phyloP scores from a whole-genome alignment of 2,797 vertebrate genomes.

The Chrysocyon brachyurus region DNA sequence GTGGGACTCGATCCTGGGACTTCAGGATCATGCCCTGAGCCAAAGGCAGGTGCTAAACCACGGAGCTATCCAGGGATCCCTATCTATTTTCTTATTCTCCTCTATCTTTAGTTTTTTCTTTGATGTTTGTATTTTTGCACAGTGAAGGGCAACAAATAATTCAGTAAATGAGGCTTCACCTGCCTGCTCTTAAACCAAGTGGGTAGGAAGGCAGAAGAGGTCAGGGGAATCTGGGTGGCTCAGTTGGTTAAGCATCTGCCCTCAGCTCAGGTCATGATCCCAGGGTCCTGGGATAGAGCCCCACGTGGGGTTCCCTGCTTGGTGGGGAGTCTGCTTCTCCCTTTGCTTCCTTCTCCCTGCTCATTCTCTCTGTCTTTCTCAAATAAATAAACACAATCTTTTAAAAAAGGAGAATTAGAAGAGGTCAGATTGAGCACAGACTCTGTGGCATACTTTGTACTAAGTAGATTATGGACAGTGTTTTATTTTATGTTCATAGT shows the following conservation, averaged over 20 bases:
- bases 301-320: no score
- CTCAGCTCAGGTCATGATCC: no score
- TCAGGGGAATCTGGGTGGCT: no score
- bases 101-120: background rate
- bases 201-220: background rate
- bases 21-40: no score
- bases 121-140: background rate
- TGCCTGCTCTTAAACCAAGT: background rate
- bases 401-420: background rate
- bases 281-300: no score
- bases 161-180: background rate
- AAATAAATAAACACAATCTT: background rate
- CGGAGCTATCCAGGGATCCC: no score
- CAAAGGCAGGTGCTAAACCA: no score
- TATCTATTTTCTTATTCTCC: constrained; percentile 5
- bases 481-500: background rate
- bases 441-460: background rate
- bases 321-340: no score
- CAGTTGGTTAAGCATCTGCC: no score
- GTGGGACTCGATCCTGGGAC: no score
- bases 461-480: background rate
- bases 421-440: background rate
- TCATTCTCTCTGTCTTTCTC: no score
- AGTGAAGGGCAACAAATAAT: background rate
- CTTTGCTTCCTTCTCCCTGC: no score